Evolutionary conservation across 1,140 invertebrate species (phyloP), one percentile per base, ranked within the genome.

Genomic region (Anthonomus grandis): DNA sequence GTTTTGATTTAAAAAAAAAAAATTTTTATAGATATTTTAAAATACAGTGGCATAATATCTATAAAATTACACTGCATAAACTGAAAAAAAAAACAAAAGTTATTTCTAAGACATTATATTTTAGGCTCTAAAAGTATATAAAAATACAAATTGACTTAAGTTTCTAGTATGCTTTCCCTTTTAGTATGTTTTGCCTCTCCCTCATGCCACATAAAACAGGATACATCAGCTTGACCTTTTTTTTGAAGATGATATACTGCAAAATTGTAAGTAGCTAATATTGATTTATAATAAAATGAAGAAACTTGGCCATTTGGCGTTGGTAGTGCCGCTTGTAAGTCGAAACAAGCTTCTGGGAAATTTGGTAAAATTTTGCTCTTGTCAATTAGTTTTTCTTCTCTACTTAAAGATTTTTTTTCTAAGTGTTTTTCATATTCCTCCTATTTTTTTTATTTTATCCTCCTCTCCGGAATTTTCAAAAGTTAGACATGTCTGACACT

Each of bases 381-480:
- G 24, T 41, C 49, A n/a, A 18, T 39, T 21, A 36, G 18, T 52
- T 52, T 52, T 21, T 50, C 48, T 50, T 50, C 25, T 38, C 48
- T 36, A 38, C 9, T 10, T 37, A 38, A 12, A 10, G 19, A 27
- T 38, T 36, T 50, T 42, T 52, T 13, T 15, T 39, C 21, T 12
- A 24, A 22, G 13, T 52, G 37, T n/a, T 24, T 52, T 41, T 41
- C 15, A 19, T 52, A 50, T 18, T 18, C n/a, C 25, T 37, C 34
- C 19, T 34, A n/a, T 6, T 13, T 37, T 37, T n/a, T n/a, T 13
- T 36, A 15, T 13, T 37, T 37, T 50, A 21, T 50, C 48, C 18
- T 50, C 31, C n/a, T 36, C 27, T 17, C 13, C 22, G 12, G 25
- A 24, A 19, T 37, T 50, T 18, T 50, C n/a, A 38, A 34, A 50